A percentile compares a stretch with the other conserved stretches of the same genome.
Conservation (phyloP, 2,113 vertebrate species). For the Oncorhynchus tshawytscha region DNA sequence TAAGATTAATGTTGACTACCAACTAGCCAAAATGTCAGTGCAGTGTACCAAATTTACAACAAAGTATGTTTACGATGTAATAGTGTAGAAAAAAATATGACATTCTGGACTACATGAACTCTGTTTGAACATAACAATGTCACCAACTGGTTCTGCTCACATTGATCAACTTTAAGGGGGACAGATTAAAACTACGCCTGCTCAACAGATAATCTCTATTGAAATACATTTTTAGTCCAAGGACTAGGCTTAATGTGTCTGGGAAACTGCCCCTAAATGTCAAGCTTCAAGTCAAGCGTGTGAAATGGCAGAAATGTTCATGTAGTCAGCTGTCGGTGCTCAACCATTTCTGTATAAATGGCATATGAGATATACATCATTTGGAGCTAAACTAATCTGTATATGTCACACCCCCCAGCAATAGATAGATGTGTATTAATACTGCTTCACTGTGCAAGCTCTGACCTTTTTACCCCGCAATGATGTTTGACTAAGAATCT, state of each 20-base stretch:
- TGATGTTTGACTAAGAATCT: not conserved
- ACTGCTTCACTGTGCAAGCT: not conserved
- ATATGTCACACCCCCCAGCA: not conserved
- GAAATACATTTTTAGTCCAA: too few species aligned
- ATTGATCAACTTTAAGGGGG: not conserved
- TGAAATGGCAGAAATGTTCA: not conserved
- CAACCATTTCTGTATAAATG: not conserved
- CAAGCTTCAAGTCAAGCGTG: too few species aligned
- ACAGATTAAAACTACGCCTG: too few species aligned
- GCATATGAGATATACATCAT: not conserved
- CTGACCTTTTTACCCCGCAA: not conserved
- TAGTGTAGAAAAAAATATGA: not conserved
- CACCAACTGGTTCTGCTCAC: not conserved
- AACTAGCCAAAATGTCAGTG: too few species aligned
- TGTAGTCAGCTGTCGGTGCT: not conserved
- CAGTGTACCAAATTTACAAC: not conserved
- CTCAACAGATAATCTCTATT: too few species aligned
- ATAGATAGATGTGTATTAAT: not conserved
- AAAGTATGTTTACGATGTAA: too few species aligned
- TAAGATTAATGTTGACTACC: too few species aligned
- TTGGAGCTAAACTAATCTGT: not conserved
- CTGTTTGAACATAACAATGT: not conserved
- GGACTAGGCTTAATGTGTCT: too few species aligned
- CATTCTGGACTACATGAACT: not conserved
- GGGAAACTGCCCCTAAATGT: too few species aligned